Percentiles rank a stretch among this genome's conserved stretches.
Evolutionary conservation across 2,113 vertebrate genomes (phyloP).

Genomic region (Megalops atlanticus): DNA sequence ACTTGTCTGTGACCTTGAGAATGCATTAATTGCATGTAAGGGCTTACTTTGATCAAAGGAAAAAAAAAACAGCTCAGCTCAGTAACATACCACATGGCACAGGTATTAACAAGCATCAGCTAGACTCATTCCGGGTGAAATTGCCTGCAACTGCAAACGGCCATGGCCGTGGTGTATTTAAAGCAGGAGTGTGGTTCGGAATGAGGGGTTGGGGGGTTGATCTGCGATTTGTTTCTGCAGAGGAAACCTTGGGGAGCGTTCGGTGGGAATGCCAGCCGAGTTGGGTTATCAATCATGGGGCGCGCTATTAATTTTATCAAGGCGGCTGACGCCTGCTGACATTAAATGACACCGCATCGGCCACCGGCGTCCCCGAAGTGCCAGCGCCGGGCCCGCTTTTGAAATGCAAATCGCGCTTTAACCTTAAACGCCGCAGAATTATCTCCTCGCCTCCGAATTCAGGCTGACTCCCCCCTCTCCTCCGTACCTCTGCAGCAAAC

Average conservation of each 20-base stretch:
- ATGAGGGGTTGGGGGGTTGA: background rate
- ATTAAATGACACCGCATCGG: slow-evolving; percentile 70
- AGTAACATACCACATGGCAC: background rate
- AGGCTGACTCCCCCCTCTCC: slow-evolving; percentile 10
- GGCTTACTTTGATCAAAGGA: background rate
- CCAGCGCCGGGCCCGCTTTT: slow-evolving; percentile 54
- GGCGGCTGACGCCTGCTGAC: slow-evolving; percentile 61
- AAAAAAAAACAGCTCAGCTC: background rate
- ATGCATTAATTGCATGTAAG: background rate
- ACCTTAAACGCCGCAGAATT: slow-evolving; percentile 70
- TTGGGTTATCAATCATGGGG: slow-evolving; percentile 68
- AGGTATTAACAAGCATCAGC: background rate
- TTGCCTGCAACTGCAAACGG: background rate
- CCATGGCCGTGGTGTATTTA: background rate
- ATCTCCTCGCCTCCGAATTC: slow-evolving; percentile 54
- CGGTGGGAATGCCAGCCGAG: slow-evolving; percentile 39
- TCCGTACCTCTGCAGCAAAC: background rate
- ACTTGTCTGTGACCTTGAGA: background rate
- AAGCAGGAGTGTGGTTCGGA: background rate
- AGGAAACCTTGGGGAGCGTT: slow-evolving; percentile 34
- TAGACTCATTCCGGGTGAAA: background rate
- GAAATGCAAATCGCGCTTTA: slow-evolving; percentile 78
- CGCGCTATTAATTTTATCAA: slow-evolving; percentile 72
- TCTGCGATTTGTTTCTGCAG: slow-evolving; percentile 41
- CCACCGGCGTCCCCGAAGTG: slow-evolving; percentile 47